Conservation (phyloP, 2,113 vertebrate species). For the Perccottus glenii region DNA sequence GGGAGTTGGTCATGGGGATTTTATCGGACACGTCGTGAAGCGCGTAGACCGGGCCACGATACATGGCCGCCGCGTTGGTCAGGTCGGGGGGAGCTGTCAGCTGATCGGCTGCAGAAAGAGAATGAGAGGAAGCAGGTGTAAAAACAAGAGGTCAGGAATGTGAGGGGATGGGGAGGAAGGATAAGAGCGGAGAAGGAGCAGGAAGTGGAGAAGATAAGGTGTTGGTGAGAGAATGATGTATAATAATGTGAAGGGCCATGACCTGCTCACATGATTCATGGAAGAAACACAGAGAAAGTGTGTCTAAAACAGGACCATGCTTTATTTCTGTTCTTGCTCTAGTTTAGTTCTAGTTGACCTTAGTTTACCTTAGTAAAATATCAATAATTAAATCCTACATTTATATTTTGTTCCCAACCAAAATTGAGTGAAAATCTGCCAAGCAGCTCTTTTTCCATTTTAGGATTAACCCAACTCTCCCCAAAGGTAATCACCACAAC, state of each 20-base stretch:
- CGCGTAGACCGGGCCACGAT: conserved; percentile 90
- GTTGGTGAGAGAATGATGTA: no score
- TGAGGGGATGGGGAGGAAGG: background rate
- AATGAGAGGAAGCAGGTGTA: no score
- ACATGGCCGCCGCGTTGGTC: conserved; percentile 93
- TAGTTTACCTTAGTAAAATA: no score
- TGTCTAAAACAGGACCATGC: no score
- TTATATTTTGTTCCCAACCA: background rate
- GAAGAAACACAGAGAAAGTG: no score
- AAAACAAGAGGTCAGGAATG: no score
- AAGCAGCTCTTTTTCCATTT: background rate
- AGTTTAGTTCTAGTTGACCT: no score
- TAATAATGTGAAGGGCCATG: no score
- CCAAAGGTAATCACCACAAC: conserved; percentile 1
- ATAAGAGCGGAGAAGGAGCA: background rate
- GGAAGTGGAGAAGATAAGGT: background rate
- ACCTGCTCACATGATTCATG: no score
- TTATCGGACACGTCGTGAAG: conserved; percentile 93
- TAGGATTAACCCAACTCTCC: conserved; percentile 2
- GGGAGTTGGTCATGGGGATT: conserved; percentile 96
- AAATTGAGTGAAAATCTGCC: background rate
- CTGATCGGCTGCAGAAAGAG: conserved; percentile 77
- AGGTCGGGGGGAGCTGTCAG: conserved; percentile 90
- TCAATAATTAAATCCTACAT: background rate
- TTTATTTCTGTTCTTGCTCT: no score